These are phyloP conservation scores for Caenorhabditis sp. DNA, from an alignment of 2,888 invertebrate genomes.

Conservation along the genomic window DNA sequence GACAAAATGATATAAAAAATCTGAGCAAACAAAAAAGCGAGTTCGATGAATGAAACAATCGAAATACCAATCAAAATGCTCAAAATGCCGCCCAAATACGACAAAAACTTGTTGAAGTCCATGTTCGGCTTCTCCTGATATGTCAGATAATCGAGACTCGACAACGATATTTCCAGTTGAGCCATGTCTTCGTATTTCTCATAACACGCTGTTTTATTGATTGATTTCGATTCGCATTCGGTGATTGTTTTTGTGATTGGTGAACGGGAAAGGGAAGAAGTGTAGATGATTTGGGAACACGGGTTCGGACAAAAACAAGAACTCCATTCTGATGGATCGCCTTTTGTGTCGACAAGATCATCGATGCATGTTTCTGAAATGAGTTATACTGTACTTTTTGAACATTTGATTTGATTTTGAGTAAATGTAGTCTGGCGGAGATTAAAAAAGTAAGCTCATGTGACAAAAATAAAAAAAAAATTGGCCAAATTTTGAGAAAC, in stretches of 20 bases:
- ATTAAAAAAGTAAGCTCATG: background rate
- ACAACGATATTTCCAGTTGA: constrained; percentile 19
- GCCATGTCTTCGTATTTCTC: constrained; percentile 29
- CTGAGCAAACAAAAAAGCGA: constrained; percentile 37
- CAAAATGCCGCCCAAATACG: constrained; percentile 48
- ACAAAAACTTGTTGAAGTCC: constrained; percentile 46
- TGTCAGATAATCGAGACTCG: constrained; percentile 25
- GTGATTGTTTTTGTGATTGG: constrained; percentile 16
- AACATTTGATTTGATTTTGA: too few relatives aligned
- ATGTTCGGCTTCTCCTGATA: constrained; percentile 36
- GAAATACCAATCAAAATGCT: constrained; percentile 52
- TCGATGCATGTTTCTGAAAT: constrained; percentile 41
- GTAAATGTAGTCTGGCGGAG: background rate
- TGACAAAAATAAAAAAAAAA: background rate
- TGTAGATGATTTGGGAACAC: constrained; percentile 31
- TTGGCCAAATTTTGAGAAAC: too few relatives aligned
- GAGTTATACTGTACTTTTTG: background rate
- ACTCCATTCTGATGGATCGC: constrained; percentile 42
- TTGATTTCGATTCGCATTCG: background rate
- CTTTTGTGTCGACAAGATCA: constrained; percentile 20
- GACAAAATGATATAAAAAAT: constrained; percentile 25
- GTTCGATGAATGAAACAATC: constrained; percentile 51
- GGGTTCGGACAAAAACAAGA: constrained; percentile 37
- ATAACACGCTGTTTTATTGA: constrained; percentile 28
- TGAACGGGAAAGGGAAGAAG: constrained; percentile 20